Base-by-base conservation (phyloP, 1,140 invertebrate species). In the Temnothorax curvispinosus region DNA sequence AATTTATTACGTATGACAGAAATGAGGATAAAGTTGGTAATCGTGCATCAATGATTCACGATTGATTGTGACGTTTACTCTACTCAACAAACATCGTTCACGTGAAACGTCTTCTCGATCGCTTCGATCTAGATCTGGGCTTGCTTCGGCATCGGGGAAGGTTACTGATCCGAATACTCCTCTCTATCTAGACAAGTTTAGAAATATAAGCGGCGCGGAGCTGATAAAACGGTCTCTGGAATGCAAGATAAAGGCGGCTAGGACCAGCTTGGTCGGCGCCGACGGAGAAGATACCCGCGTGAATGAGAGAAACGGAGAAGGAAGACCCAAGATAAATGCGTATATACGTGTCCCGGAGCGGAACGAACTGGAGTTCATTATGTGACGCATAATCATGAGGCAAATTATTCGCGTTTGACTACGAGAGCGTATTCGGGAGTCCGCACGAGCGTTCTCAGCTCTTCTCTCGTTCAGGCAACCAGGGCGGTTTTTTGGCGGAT, bases 171-270 rank as follows among this genome's bases (percentile, higher is more conserved):
- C 72, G 75, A 87, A 80, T 82, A 80, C 50, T 87, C 84, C 50
- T 86, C 65, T 88, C 84, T 90, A 90, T 90, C 81, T 87, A 78
- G 13, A 27, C 78, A 67, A 65, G 87, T 72, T 89, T 89, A 89
- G 88, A 84, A 93, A 91, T 91, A 93, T 87, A 93, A 92, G 90
- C 85, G 58, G 77, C 91, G 88, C 86, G 67, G 65, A 76, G 78
- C 87, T 93, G 92, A 94, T 94, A 94, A 69, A 94, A 93, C 92
- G 88, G 90, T 90, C 91, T 93, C 88, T 91, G 92, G 93, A 94
- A 93, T 93, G 93, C 92, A 91, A 93, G 93, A 94, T 94, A 94
- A 94, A 93, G 89, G 85, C 81, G 69, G 80, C 88, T 92, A 92
- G 91, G 88, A 91, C 80, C 89, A 90, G 78, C 86, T 77, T 75